Percentiles rank a stretch among this genome's conserved stretches.
Conservation (phyloP, 2,888 invertebrate genomes). For the Phymatocera aterrima region DNA sequence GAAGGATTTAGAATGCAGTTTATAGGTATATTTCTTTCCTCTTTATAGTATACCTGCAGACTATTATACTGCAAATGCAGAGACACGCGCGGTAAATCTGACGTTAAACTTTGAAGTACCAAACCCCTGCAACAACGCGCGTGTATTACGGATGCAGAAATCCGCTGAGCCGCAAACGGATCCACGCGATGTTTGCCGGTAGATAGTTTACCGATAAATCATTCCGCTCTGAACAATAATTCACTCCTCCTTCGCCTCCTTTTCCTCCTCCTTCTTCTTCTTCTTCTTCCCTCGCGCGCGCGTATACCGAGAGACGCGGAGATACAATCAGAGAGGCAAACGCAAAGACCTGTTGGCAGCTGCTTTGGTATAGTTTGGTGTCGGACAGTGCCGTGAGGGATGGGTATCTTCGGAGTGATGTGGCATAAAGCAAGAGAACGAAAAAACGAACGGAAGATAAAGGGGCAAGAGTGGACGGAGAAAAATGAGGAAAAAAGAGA, state of each 20-base stretch:
- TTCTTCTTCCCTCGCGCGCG: background rate
- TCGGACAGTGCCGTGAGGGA: slow-evolving; percentile 25
- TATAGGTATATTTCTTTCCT: too few relatives aligned
- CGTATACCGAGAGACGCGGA: slow-evolving; percentile 34
- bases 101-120: background rate
- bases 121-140: background rate
- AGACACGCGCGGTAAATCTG: too few relatives aligned
- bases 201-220: slow-evolving; percentile 58
- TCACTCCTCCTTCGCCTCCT: slow-evolving; percentile 53
- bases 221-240: slow-evolving; percentile 61
- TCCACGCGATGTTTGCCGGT: slow-evolving; percentile 26
- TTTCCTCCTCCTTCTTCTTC: background rate
- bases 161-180: background rate
- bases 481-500: background rate
- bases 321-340: slow-evolving; percentile 65
- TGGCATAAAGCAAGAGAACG: background rate
- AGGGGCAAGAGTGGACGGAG: background rate
- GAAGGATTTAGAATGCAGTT: too few relatives aligned
- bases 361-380: slow-evolving; percentile 55
- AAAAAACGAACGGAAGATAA: background rate
- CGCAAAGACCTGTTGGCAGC: slow-evolving; percentile 66
- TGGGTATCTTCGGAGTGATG: slow-evolving; percentile 22
- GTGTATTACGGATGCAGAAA: slow-evolving; percentile 27
- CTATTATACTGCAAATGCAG: background rate
- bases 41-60: background rate